These are phyloP conservation scores for Caenorhabditis macrosperma DNA, from an alignment of 2,888 invertebrate genomes.

Conservation along the genomic window DNA sequence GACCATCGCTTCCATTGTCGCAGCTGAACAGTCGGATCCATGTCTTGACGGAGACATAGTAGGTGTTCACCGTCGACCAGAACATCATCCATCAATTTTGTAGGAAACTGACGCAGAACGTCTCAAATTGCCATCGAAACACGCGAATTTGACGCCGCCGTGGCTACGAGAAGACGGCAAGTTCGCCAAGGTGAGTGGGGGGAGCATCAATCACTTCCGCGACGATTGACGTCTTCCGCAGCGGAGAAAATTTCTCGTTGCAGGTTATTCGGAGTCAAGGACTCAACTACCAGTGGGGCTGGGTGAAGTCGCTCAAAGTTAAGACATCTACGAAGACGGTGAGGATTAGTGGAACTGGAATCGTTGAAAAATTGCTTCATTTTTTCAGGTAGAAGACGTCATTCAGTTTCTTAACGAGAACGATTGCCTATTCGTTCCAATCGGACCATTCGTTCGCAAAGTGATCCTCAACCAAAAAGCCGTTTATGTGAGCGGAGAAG, in stretches of 20 bases:
- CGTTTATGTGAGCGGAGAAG: conserved; percentile 56
- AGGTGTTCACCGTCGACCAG: not conserved
- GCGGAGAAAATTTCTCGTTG: conserved; percentile 11
- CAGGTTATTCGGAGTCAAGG: conserved; percentile 57
- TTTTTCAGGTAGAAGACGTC: conserved; percentile 44
- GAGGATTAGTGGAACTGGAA: not conserved
- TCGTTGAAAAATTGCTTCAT: not conserved
- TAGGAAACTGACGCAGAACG: not conserved
- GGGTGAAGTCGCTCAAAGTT: conserved; percentile 59
- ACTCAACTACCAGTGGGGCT: conserved; percentile 63
- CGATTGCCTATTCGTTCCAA: conserved; percentile 47
- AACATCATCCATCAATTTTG: not conserved
- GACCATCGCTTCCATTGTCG: not conserved
- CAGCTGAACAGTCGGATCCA: conserved; percentile 21
- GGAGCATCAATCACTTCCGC: not conserved
- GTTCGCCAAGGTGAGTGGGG: conserved; percentile 25
- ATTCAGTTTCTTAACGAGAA: conserved; percentile 21
- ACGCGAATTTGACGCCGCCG: conserved; percentile 42
- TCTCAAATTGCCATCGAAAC: conserved; percentile 10
- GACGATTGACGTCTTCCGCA: not conserved
- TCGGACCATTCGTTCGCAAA: conserved; percentile 46
- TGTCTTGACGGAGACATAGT: conserved; percentile 25
- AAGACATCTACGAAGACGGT: conserved; percentile 45
- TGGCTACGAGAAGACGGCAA: conserved; percentile 32
- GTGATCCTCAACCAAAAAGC: conserved; percentile 25